A percentile compares a stretch with the other conserved stretches of the same genome.
Evolutionary conservation across 2,797 vertebrate genomes (phyloP).

Genomic region (Melanogrammus aeglefinus): DNA sequence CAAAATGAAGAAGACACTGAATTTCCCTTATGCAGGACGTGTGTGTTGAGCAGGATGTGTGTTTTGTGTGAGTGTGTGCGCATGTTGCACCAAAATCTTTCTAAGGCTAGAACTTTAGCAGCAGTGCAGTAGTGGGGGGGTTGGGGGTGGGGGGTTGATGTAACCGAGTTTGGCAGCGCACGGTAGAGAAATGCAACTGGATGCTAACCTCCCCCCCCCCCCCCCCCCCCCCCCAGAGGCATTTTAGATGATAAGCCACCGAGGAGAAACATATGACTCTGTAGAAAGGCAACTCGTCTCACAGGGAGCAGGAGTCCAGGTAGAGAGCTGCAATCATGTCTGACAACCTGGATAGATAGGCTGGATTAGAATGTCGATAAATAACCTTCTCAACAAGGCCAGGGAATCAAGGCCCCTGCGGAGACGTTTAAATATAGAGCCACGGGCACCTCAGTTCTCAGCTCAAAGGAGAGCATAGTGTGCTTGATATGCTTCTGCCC

Average conservation of each 20-base stretch:
- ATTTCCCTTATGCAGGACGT: not conserved
- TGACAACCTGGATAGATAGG: not conserved
- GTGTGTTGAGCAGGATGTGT: not conserved
- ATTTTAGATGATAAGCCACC: not conserved
- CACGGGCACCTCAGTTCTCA: not conserved
- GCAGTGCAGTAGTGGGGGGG: conserved; percentile 9
- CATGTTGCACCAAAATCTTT: conserved; percentile 40
- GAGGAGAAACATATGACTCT: not conserved
- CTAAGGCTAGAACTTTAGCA: conserved; percentile 33
- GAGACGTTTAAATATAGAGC: not conserved
- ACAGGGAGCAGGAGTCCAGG: not conserved
- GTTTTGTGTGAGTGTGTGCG: not conserved
- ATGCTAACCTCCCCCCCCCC: not conserved
- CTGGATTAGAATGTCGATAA: not conserved
- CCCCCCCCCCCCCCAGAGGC: not conserved
- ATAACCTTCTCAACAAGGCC: conserved; percentile 9
- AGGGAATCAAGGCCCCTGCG: not conserved
- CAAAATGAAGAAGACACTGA: not conserved
- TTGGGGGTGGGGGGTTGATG: conserved; percentile 21
- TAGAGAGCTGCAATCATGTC: not conserved
- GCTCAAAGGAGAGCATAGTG: not conserved
- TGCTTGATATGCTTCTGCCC: not conserved
- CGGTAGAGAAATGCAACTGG: conserved; percentile 15
- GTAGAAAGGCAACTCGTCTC: not conserved
- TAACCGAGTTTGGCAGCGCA: conserved; percentile 29